Conservation (phyloP, 2,113 vertebrate genomes). For the Plecturocebus donacophilus region DNA sequence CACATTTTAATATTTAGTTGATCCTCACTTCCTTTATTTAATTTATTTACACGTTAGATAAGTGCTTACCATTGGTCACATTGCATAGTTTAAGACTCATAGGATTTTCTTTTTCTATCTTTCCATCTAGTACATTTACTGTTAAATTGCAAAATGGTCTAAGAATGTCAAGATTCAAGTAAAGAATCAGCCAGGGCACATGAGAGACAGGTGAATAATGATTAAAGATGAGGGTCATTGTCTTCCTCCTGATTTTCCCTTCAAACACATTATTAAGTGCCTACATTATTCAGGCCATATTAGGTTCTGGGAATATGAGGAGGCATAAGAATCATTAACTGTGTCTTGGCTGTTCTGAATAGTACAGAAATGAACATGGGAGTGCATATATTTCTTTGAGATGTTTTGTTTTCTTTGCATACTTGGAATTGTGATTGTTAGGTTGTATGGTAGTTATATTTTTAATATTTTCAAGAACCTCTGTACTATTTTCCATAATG, state of each 20-base stretch:
- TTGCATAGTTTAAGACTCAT: neutral
- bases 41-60: neutral
- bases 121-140: neutral
- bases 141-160: neutral
- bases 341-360: neutral
- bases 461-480: neutral
- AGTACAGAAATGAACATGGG: neutral
- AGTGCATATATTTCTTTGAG: no score
- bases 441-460: neutral
- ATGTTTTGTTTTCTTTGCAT: neutral
- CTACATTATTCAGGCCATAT: fast-evolving
- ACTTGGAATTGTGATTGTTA: neutral
- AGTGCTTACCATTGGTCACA: neutral
- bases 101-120: neutral
- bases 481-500: neutral
- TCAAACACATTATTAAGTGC: neutral
- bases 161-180: neutral
- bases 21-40: neutral
- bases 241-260: neutral
- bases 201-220: neutral
- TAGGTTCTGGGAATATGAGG: neutral
- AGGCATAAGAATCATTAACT: neutral
- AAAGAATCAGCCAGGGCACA: neutral
- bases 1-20: neutral
- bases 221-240: neutral